A percentile compares a stretch with the other conserved stretches of the same genome.
These are phyloP conservation scores for Hetaerina titia DNA, from an alignment of 2,888 invertebrate species.

Conservation along the genomic window DNA sequence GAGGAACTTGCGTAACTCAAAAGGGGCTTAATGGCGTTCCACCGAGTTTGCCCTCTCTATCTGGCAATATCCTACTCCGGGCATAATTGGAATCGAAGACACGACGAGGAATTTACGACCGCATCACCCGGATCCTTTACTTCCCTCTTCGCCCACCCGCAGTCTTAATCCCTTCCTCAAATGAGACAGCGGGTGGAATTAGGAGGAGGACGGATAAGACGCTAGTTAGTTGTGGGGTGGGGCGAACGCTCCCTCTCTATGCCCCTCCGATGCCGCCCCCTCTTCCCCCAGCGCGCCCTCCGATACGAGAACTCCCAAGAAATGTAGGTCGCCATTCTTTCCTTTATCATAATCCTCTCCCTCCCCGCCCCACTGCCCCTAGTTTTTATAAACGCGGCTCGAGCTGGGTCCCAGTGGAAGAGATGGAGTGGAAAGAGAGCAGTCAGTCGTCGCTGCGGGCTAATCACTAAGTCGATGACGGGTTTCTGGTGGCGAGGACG, in stretches of 20 bases:
- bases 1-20: not conserved
- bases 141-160: not conserved
- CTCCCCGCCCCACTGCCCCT: not conserved
- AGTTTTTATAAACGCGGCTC: not conserved
- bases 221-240: too few species aligned
- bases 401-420: not conserved
- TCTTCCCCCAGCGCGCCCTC: not conserved
- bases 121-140: not conserved
- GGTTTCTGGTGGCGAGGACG: not conserved
- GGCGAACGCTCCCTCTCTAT: not conserved
- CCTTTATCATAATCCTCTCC: not conserved
- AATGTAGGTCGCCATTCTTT: conserved; percentile 38
- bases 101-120: not conserved
- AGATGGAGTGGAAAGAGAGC: not conserved
- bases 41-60: not conserved
- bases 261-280: not conserved
- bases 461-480: not conserved
- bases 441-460: not conserved
- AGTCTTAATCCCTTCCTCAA: not conserved
- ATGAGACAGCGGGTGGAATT: not conserved
- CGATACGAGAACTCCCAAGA: not conserved
- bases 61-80: conserved; percentile 1
- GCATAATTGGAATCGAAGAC: conserved; percentile 41
- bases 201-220: too few species aligned
- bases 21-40: not conserved